Base-by-base conservation (phyloP, 2,888 invertebrate species). In the Neoitamus cyanurus region DNA sequence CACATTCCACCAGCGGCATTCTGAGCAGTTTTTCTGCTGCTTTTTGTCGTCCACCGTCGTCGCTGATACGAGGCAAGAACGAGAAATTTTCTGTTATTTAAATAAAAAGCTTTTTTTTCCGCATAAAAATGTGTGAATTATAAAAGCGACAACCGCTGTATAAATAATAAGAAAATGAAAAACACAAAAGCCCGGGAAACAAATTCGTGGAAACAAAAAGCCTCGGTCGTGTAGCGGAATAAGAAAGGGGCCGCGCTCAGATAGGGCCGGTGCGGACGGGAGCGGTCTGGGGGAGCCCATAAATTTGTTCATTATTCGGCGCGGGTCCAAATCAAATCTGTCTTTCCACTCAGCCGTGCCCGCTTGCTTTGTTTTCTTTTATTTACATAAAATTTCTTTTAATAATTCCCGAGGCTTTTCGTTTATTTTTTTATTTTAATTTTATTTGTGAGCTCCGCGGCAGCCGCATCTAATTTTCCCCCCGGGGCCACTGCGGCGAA, bases 261-360 rank as follows among this genome's bases (percentile, higher is more conserved):
- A 15, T 25, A 42, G 75, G 75, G 75, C 75, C 75, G 13, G 4
- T 15, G 36, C 25, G 28, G 42, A 2, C n/a, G 25, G n/a, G 20
- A 28, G 30, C 20, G 36, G 37, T 7, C n/a, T 37, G 37, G 75
- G 20, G 75, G 37, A 7, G 9, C 36, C 58, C 82, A 82, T 82
- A 82, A 82, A 82, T 82, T 82, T 69, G 82, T 69, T 82, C 82
- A 69, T 82, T 82, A 82, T 82, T 69, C 82, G 68, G 82, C 82
- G 69, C 69, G 82, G 69, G 69, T 69, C 82, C 69, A 82, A 82
- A 82, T 82, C 82, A 82, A 82, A 82, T 82, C 82, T 42, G 82
- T 69, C 37, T 69, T 82, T 37, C 69, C 37, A 28, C 82, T 68
- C 82, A 11, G 69, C 37, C 69, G 37, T 36, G 34, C 58, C 25